These are phyloP conservation scores for Stomorhina lunata DNA, from an alignment of 2,888 invertebrate genomes.

Conservation along the genomic window DNA sequence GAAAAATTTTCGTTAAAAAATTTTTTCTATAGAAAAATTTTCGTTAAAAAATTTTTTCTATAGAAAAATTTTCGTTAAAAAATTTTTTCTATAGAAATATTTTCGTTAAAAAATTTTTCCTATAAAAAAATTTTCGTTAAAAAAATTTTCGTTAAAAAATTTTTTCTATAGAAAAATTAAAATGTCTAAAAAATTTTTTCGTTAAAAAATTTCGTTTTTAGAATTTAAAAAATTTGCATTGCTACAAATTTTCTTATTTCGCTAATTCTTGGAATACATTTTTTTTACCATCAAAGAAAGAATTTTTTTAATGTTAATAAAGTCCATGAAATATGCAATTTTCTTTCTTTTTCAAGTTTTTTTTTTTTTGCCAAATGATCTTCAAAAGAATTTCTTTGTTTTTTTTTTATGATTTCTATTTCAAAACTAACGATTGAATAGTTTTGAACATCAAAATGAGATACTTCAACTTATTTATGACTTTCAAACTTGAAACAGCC, in stretches of 20 bases:
- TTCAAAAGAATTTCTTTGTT: slow-evolving; percentile 6
- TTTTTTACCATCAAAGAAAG: slow-evolving; percentile 16
- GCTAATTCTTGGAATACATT: slow-evolving; percentile 1
- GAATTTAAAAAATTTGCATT: neutral
- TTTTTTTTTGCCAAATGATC: slow-evolving; percentile 23
- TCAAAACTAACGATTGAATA: slow-evolving; percentile 43
- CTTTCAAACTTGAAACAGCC: slow-evolving; percentile 51
- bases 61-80: too few species aligned
- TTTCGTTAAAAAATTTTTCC: too few species aligned
- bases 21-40: too few species aligned
- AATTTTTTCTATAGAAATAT: too few species aligned
- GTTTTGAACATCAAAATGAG: slow-evolving; percentile 41
- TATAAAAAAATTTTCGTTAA: too few species aligned
- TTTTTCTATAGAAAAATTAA: too few species aligned
- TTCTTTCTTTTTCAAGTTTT: slow-evolving; percentile 14
- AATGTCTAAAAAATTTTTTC: too few species aligned
- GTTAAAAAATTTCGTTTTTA: too few species aligned
- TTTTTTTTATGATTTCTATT: neutral
- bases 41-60: too few species aligned
- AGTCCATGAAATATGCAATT: slow-evolving; percentile 20
- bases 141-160: too few species aligned
- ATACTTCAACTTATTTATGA: slow-evolving; percentile 64
- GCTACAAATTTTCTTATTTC: neutral
- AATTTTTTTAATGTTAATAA: neutral
- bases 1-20: too few species aligned